phyloP scores from a whole-genome alignment of 2,797 vertebrate genomes.

The Hephaestus fuliginosus region DNA sequence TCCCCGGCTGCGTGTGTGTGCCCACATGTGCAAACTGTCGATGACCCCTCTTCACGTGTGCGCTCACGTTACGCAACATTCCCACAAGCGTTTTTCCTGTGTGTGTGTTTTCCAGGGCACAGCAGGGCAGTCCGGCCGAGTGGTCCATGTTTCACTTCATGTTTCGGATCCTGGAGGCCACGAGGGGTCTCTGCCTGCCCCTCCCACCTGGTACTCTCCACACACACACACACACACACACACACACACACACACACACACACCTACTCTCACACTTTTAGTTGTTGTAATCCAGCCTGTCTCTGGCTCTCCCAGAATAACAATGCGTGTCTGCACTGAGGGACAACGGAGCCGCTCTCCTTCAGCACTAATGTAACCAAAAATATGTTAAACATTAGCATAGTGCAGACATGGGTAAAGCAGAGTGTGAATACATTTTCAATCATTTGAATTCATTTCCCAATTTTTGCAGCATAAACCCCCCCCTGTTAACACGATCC shows the following conservation, averaged over 20 bases:
- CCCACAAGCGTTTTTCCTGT: not conserved
- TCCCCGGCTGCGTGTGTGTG: slow-evolving; percentile 29
- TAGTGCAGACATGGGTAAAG: slow-evolving; percentile 49
- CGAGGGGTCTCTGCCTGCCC: slow-evolving; percentile 89
- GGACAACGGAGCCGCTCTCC: slow-evolving; percentile 11
- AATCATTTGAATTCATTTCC: slow-evolving; percentile 55
- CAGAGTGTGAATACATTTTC: slow-evolving; percentile 54
- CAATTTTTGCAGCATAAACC: not conserved
- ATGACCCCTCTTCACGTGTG: slow-evolving; percentile 35
- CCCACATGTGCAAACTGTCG: slow-evolving; percentile 35
- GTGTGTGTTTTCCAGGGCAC: slow-evolving; percentile 74
- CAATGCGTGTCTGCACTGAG: slow-evolving; percentile 39
- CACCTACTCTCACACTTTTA: not conserved
- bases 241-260: slow-evolving; percentile 22
- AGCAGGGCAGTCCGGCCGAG: slow-evolving; percentile 86
- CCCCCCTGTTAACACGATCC: not conserved
- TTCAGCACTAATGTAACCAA: slow-evolving; percentile 55
- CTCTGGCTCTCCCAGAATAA: slow-evolving; percentile 33
- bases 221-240: slow-evolving; percentile 31
- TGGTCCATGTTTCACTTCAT: slow-evolving; percentile 91
- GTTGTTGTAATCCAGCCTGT: slow-evolving; percentile 41
- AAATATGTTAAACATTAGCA: slow-evolving; percentile 63
- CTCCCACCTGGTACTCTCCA: slow-evolving; percentile 91
- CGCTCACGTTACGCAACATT: slow-evolving; percentile 66
- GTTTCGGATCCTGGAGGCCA: slow-evolving; percentile 93